Evolutionary conservation across 2,113 vertebrate species (phyloP).

Genomic region (Nematolebias whitei): DNA sequence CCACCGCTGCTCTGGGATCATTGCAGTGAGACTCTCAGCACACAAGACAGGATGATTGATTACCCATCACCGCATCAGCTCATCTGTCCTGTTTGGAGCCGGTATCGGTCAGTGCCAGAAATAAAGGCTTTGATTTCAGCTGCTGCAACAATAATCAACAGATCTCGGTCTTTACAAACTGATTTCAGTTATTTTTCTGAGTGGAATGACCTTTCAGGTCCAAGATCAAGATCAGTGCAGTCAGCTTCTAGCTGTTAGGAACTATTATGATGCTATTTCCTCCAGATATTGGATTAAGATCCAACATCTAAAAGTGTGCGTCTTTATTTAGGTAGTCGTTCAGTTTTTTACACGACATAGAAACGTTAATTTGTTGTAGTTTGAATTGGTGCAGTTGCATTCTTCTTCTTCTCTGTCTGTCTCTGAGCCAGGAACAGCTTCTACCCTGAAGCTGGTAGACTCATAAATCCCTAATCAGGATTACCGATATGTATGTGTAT

Average conservation of each 20-base stretch:
- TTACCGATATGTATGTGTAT: no score
- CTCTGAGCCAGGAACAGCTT: no score
- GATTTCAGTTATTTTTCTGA: constrained; percentile 7
- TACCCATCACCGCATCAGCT: constrained; percentile 46
- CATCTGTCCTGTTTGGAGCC: constrained; percentile 24
- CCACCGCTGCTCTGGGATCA: constrained; percentile 34
- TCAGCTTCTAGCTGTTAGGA: not conserved
- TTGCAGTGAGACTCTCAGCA: constrained; percentile 58
- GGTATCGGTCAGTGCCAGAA: constrained; percentile 23
- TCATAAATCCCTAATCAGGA: no score
- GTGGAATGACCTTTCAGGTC: constrained; percentile 15
- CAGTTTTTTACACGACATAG: no score
- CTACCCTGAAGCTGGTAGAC: no score
- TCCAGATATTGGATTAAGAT: no score
- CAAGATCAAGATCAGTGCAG: constrained; percentile 8
- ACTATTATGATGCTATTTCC: no score
- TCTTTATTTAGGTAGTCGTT: no score
- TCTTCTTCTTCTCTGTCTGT: no score
- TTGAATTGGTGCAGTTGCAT: no score
- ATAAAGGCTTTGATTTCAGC: constrained; percentile 19
- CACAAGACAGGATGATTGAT: constrained; percentile 58
- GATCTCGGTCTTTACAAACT: not conserved
- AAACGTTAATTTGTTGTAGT: no score
- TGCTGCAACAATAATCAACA: constrained; percentile 6
- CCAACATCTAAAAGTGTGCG: no score